These are phyloP conservation scores for Nyctereutes procyonoides DNA, from an alignment of 2,113 vertebrate genomes.

Conservation along the genomic window DNA sequence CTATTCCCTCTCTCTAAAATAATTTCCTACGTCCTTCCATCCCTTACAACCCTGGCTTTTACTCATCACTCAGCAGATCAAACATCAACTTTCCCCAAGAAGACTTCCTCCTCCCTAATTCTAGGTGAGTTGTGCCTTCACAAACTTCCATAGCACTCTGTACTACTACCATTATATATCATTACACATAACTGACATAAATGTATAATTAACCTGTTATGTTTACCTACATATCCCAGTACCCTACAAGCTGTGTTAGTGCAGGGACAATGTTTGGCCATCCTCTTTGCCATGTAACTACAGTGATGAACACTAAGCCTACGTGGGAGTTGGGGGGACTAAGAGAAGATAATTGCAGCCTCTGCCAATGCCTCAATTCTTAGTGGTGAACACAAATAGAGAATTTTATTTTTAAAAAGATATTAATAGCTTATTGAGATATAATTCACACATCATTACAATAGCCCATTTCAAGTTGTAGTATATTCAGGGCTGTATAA, in stretches of 20 bases:
- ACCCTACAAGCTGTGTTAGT: background rate
- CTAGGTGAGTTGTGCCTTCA: background rate
- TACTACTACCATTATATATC: background rate
- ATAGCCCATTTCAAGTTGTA: slow-evolving; percentile 8
- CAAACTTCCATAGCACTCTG: background rate
- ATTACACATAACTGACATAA: background rate
- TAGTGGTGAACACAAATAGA: background rate
- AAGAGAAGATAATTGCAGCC: background rate
- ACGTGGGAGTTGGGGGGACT: background rate
- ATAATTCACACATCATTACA: slow-evolving; percentile 8
- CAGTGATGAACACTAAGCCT: background rate
- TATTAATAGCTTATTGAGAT: background rate
- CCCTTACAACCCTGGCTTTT: background rate
- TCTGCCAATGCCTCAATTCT: background rate
- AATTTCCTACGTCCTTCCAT: background rate
- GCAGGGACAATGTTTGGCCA: background rate
- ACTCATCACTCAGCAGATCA: background rate
- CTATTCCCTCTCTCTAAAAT: background rate
- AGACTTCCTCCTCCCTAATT: background rate
- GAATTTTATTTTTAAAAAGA: slow-evolving; percentile 6
- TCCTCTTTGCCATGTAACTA: background rate
- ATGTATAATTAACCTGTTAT: background rate
- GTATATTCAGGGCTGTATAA: background rate
- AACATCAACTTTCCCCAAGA: background rate
- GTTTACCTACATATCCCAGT: background rate